phyloP scores from a whole-genome alignment of 2,113 vertebrate species.

The Cyprinodon brontotheroides region DNA sequence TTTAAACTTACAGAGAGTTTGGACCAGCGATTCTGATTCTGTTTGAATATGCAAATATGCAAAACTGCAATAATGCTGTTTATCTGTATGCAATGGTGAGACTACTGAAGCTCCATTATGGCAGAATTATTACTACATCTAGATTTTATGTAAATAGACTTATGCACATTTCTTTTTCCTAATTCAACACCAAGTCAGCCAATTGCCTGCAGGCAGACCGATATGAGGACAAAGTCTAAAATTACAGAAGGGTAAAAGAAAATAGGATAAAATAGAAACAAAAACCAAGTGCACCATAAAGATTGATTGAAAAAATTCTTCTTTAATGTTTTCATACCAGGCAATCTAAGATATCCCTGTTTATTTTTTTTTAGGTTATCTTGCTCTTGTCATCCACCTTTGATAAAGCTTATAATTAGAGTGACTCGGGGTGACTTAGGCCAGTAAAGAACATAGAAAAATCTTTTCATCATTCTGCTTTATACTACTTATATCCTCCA shows the following conservation, averaged over 20 bases:
- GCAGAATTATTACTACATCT: not conserved
- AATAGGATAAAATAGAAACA: no score
- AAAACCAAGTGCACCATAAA: no score
- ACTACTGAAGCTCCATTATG: not conserved
- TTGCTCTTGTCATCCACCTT: not conserved
- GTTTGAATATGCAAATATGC: not conserved
- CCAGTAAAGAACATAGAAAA: no score
- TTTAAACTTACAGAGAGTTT: slow-evolving; percentile 6
- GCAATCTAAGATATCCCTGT: not conserved
- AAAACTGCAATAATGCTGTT: not conserved
- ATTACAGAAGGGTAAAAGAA: no score
- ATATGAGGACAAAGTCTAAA: no score
- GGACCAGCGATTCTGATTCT: slow-evolving; percentile 2
- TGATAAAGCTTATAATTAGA: no score
- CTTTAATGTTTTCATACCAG: not conserved
- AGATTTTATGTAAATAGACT: not conserved
- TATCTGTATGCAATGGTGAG: not conserved
- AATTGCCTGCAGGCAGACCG: not conserved
- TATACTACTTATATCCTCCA: no score
- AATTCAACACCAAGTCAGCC: not conserved
- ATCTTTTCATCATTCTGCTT: no score
- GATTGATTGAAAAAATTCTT: no score
- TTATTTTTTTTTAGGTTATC: not conserved
- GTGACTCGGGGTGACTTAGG: no score
- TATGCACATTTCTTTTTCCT: not conserved